Evolutionary conservation across 2,888 invertebrate species (phyloP).

Genomic region (Ophion slaviceki): DNA sequence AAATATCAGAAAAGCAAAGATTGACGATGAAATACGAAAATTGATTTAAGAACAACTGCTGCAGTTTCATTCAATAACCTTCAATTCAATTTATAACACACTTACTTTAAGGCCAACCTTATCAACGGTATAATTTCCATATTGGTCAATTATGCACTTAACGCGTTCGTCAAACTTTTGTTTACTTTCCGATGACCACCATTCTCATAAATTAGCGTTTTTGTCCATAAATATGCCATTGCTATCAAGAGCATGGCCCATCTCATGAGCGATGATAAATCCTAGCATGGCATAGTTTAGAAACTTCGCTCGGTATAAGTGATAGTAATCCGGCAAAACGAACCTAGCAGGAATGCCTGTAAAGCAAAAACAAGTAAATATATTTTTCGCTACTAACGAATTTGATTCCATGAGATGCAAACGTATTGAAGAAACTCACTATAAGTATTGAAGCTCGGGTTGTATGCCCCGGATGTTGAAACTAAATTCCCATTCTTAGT

Average conservation of each 20-base stretch:
- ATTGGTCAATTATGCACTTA: constrained; percentile 7
- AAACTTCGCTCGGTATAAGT: neutral
- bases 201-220: neutral
- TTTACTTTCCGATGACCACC: neutral
- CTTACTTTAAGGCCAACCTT: neutral
- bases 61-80: neutral
- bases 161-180: neutral
- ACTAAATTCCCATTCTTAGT: neutral
- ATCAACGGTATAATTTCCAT: neutral
- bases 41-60: neutral
- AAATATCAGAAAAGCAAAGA: neutral
- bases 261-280: neutral
- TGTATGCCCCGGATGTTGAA: neutral
- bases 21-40: neutral
- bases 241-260: constrained; percentile 1
- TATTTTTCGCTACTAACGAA: neutral
- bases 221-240: neutral
- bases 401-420: neutral
- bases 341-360: neutral
- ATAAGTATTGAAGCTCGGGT: neutral
- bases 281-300: neutral
- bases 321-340: neutral
- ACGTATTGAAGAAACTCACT: neutral
- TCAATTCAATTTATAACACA: neutral
- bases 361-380: neutral